These are phyloP conservation scores for Lacerta agilis DNA, from an alignment of 2,797 vertebrate species.

Conservation along the genomic window DNA sequence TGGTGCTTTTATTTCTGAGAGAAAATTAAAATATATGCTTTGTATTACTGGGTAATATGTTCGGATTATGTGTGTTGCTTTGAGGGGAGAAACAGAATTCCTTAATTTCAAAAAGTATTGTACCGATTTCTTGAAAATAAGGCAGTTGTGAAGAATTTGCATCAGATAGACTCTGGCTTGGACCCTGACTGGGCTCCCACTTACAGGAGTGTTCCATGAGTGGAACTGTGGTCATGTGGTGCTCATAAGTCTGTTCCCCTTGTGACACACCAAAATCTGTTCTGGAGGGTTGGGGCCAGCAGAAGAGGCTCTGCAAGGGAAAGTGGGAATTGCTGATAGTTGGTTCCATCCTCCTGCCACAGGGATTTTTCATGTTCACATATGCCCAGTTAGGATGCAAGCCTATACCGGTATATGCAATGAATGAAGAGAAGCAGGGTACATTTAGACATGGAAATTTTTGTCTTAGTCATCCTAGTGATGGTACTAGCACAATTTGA, in stretches of 20 bases:
- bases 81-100: slow-evolving; percentile 45
- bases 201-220: not conserved
- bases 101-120: slow-evolving; percentile 25
- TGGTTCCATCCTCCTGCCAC: not conserved
- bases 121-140: not conserved
- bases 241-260: not conserved
- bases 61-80: slow-evolving; percentile 9
- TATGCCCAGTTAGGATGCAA: not conserved
- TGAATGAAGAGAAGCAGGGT: not conserved
- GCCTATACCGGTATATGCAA: not conserved
- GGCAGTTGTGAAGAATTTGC: not conserved
- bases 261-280: not conserved
- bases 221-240: not conserved
- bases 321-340: no score
- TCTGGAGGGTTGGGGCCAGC: no score
- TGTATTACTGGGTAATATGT: not conserved
- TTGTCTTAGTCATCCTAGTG: no score
- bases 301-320: no score
- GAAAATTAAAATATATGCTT: slow-evolving; percentile 2
- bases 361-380: not conserved
- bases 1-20: slow-evolving; percentile 32
- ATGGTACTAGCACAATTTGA: no score
- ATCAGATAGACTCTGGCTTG: not conserved
- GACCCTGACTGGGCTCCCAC: not conserved
- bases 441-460: fast-evolving